Evolutionary conservation across 2,888 invertebrate genomes (phyloP).

Genomic region (Calameuta filiformis): DNA sequence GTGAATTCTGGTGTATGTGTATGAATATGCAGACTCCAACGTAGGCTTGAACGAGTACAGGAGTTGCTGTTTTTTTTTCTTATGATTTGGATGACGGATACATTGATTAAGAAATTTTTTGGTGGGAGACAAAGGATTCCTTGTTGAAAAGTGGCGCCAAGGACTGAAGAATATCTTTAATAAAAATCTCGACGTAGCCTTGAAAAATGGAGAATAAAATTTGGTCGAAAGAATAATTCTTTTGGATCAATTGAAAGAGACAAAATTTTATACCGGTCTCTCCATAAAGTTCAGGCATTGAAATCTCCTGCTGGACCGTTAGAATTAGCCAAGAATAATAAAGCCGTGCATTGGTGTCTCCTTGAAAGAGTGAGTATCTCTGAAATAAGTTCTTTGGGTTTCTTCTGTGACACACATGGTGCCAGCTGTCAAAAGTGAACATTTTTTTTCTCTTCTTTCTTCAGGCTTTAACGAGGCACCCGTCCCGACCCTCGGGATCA

Average conservation of each 20-base stretch:
- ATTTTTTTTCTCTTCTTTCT: not conserved
- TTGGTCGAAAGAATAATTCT: not conserved
- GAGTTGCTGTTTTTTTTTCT: not conserved
- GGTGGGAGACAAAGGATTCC: not conserved
- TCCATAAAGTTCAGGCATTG: not conserved
- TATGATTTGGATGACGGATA: not conserved
- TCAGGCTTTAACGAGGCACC: not conserved
- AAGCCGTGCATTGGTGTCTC: not conserved
- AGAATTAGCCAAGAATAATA: not conserved
- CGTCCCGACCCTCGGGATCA: not conserved
- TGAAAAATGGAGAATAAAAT: not conserved
- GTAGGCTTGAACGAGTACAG: not conserved
- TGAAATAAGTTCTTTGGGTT: not conserved
- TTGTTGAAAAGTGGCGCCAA: not conserved
- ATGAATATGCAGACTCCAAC: not conserved
- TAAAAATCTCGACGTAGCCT: not conserved
- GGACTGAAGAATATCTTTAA: not conserved
- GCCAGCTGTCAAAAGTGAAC: not conserved
- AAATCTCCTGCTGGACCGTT: not conserved
- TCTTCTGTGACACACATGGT: not conserved
- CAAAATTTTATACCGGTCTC: not conserved
- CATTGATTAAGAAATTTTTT: not conserved
- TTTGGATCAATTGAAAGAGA: not conserved
- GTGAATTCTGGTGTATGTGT: not conserved
- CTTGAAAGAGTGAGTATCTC: not conserved